A percentile compares a stretch with the other conserved stretches of the same genome.
Evolutionary conservation across 1,140 invertebrate species (phyloP).

Genomic region (Brachionus manjavacas): DNA sequence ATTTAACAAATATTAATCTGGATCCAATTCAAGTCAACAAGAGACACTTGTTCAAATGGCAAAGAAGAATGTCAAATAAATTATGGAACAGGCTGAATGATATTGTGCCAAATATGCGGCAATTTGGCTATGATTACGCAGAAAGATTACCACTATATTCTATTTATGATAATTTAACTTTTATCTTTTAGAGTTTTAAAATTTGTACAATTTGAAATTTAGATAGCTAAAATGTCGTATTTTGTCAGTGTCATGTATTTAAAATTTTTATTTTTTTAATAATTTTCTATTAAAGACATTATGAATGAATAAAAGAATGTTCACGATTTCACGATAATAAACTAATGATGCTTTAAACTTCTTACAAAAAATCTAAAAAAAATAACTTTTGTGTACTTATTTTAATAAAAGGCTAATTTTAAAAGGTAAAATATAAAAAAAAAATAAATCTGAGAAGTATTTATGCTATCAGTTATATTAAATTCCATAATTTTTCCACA

Average conservation of each 20-base stretch:
- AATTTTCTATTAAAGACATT: neutral
- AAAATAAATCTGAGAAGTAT: too few species aligned
- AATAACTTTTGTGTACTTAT: too few species aligned
- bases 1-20: neutral
- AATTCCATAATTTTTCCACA: too few species aligned
- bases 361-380: too few species aligned
- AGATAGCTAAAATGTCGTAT: neutral
- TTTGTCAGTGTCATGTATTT: neutral
- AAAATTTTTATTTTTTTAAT: neutral
- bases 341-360: too few species aligned
- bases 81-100: neutral
- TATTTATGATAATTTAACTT: conserved; percentile 21
- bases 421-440: too few species aligned
- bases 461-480: too few species aligned
- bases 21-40: neutral
- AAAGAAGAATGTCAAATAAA: neutral
- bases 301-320: too few species aligned
- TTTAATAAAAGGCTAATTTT: too few species aligned
- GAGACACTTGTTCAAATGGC: neutral
- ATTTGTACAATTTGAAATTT: neutral
- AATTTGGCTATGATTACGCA: neutral
- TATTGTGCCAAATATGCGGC: neutral
- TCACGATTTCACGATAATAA: too few species aligned
- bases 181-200: neutral
- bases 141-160: neutral